These are phyloP conservation scores for Apocheima hispidaria DNA, from an alignment of 2,888 invertebrate genomes.

Conservation along the genomic window DNA sequence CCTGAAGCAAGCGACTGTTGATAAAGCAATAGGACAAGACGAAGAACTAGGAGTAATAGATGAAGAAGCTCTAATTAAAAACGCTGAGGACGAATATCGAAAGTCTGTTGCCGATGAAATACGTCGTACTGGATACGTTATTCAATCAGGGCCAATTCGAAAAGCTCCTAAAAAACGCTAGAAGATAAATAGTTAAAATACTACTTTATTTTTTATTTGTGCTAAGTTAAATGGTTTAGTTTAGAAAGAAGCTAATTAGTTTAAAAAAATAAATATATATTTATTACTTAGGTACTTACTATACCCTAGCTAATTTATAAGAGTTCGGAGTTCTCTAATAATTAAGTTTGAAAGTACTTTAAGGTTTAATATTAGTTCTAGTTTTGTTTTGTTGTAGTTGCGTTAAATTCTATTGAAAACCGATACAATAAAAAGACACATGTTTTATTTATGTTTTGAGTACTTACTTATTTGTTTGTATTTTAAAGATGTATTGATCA, in stretches of 20 bases:
- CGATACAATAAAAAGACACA: background rate
- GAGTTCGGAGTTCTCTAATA: background rate
- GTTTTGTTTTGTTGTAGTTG: background rate
- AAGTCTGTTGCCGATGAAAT: constrained; percentile 47
- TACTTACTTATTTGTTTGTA: background rate
- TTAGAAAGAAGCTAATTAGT: background rate
- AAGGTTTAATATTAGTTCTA: background rate
- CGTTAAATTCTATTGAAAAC: background rate
- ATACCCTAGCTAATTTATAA: background rate
- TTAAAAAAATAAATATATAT: background rate
- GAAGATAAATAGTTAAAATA: background rate
- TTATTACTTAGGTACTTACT: background rate
- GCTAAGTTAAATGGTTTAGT: background rate
- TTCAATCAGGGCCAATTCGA: background rate
- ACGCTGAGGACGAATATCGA: constrained; percentile 76
- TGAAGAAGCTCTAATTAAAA: constrained; percentile 49
- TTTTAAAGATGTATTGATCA: too few relatives aligned
- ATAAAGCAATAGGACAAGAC: constrained; percentile 45
- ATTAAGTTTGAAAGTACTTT: background rate
- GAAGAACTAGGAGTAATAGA: constrained; percentile 43
- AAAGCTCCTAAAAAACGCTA: background rate
- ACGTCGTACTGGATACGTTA: constrained; percentile 6
- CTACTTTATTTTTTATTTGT: background rate
- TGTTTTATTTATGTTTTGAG: background rate
- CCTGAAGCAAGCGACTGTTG: constrained; percentile 81